Base-by-base conservation (phyloP, 1,140 invertebrate genomes). In the Penaeus indicus region DNA sequence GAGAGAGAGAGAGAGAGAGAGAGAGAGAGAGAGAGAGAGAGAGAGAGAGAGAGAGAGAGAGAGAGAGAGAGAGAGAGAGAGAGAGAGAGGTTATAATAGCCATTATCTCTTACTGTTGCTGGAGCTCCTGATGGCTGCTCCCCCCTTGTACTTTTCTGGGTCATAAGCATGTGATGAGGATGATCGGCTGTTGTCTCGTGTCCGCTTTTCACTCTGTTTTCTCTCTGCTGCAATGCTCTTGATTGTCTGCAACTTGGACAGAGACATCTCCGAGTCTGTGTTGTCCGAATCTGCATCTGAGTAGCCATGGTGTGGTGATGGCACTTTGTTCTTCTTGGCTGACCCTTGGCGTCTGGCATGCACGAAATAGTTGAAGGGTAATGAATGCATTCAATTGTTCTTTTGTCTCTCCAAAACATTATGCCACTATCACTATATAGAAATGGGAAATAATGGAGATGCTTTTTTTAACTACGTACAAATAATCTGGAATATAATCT, bases 181-280 rank as follows among this genome's bases (percentile, higher is more conserved):
- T 7, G 27, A n/a, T 18, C 63, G 42, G 10, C 32, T 79, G 32
- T 75, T 85, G n/a, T 90, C 89, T 60, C 89, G 63, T 25, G 85
- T 86, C 21, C 90, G 75, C 77, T 91, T 82, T 42, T 88, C 89
- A 13, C 79, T 90, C 63, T 89, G 81, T 64, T 89, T 84, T 32
- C 91, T 64, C 69, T 91, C 89, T 19, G 88, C 86, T 3, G 91
- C 91, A 42, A 91, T 90, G 61, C 85, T 84, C 80, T 91, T 93
- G 86, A 95, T 95, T 27, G 93, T 94, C 89, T 94, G 94, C 62
- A 95, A 92, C 92, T 95, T 96, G 0, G 94, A 93, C 78, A 94
- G 94, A 80, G 94, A 94, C 85, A 95, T 93, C 92, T 95, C 94
- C n/a, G 94, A 94, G 89, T 95, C 94, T 84, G 94, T 94, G 83